These are phyloP conservation scores for Stichodactyla helianthus DNA, from an alignment of 64 coral and sea anemone species.

Conservation along the genomic window DNA sequence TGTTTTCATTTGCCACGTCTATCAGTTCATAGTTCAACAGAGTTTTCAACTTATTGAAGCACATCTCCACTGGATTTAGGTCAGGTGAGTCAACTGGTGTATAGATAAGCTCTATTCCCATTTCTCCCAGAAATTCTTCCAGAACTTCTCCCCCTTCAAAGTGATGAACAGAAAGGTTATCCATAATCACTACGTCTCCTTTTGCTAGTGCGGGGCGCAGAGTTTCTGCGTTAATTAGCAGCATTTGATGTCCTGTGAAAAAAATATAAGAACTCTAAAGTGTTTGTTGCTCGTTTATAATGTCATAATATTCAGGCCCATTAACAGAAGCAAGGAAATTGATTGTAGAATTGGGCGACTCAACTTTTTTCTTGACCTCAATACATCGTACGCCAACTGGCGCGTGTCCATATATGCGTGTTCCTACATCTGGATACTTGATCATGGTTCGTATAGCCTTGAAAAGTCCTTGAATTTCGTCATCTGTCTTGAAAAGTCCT, in stretches of 20 bases:
- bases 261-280: not conserved
- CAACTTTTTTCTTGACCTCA: constrained; percentile 34
- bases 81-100: not conserved
- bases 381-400: constrained; percentile 28
- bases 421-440: constrained; percentile 25
- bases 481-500: no score
- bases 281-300: not conserved
- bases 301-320: not conserved
- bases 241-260: not conserved
- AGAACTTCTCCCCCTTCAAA: constrained; percentile 3
- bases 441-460: no score
- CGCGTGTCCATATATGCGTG: constrained; percentile 36
- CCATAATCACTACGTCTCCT: not conserved
- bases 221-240: not conserved
- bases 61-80: not conserved
- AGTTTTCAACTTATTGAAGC: not conserved
- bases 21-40: not conserved
- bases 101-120: not conserved
- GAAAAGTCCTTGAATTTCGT: no score
- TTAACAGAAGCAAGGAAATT: not conserved
- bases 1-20: not conserved
- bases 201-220: not conserved
- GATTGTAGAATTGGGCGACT: not conserved
- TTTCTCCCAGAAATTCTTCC: not conserved
- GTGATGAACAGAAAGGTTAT: not conserved